Conservation (phyloP, 2,888 invertebrate species). For the Clostera curtula region DNA sequence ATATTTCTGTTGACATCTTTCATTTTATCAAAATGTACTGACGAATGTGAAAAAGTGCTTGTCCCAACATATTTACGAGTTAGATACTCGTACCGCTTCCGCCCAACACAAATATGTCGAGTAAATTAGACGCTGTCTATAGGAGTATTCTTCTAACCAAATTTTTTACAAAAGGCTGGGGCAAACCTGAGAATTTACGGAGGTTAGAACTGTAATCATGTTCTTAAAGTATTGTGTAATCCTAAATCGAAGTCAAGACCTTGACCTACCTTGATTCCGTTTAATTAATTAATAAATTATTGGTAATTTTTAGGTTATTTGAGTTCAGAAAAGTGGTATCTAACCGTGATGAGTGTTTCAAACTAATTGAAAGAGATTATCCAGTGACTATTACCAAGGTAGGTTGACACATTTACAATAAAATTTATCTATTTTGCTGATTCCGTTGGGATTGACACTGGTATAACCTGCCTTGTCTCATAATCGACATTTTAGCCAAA, state of each 20-base stretch:
- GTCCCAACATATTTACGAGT: constrained; percentile 20
- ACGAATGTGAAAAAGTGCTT: constrained; percentile 25
- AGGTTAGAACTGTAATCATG: constrained; percentile 69
- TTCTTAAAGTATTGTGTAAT: constrained; percentile 24
- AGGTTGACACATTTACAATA: constrained; percentile 19
- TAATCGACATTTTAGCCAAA: too few species aligned
- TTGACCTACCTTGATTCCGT: constrained; percentile 2
- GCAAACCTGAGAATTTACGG: constrained; percentile 91
- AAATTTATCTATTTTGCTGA: too few species aligned
- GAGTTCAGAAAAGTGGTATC: constrained; percentile 92
- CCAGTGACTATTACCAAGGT: constrained; percentile 92
- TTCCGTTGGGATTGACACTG: too few species aligned
- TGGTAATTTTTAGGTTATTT: constrained; percentile 82
- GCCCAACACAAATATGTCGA: constrained; percentile 65
- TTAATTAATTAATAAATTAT: constrained; percentile 11
- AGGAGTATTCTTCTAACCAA: constrained; percentile 89
- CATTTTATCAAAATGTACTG: constrained; percentile 40
- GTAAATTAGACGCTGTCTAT: constrained; percentile 86
- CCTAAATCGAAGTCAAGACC: constrained; percentile 8
- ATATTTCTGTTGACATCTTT: constrained; percentile 26
- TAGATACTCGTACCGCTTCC: constrained; percentile 15
- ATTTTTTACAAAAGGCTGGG: constrained; percentile 98
- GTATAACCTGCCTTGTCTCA: too few species aligned
- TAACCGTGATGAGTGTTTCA: constrained; percentile 86
- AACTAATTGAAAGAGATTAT: constrained; percentile 87